A percentile compares a stretch with the other conserved stretches of the same genome.
These are phyloP conservation scores for Pogonomyrmex californicus DNA, from an alignment of 1,140 invertebrate species.

Conservation along the genomic window DNA sequence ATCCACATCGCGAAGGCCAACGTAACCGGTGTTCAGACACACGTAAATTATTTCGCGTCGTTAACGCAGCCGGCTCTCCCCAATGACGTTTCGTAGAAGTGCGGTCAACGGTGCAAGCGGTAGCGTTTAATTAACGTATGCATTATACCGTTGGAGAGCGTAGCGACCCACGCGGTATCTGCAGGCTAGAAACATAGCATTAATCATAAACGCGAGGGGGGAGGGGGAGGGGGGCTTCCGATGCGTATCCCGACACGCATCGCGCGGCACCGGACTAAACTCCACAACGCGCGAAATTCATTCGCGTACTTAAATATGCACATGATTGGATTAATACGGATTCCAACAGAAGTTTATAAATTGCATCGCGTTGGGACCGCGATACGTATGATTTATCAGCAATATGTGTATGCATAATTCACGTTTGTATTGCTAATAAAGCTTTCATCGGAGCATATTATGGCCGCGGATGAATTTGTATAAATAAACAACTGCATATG, in stretches of 20 bases:
- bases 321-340: conserved; percentile 49
- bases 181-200: conserved; percentile 63
- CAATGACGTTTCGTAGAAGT: conserved; percentile 68
- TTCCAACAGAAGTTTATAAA: conserved; percentile 67
- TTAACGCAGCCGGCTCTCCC: conserved; percentile 35
- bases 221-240: conserved; percentile 23
- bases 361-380: conserved; percentile 42
- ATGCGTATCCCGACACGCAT: conserved; percentile 58
- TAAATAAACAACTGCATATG: not conserved
- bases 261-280: not conserved
- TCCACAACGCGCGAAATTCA: conserved; percentile 61
- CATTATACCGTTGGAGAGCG: conserved; percentile 63
- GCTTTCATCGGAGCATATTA: conserved; percentile 10
- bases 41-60: conserved; percentile 70
- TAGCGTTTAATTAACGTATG: conserved; percentile 75
- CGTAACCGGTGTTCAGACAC: conserved; percentile 49
- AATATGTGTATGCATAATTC: conserved; percentile 11
- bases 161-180: conserved; percentile 43
- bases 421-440: conserved; percentile 13
- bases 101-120: conserved; percentile 45
- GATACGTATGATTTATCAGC: conserved; percentile 27
- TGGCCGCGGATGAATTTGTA: not conserved
- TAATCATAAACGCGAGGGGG: conserved; percentile 70
- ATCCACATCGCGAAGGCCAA: conserved; percentile 11
- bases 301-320: conserved; percentile 65